A percentile compares a stretch with the other conserved stretches of the same genome.
Evolutionary conservation across 2,888 invertebrate species (phyloP).

Genomic region (Sycophila texana): DNA sequence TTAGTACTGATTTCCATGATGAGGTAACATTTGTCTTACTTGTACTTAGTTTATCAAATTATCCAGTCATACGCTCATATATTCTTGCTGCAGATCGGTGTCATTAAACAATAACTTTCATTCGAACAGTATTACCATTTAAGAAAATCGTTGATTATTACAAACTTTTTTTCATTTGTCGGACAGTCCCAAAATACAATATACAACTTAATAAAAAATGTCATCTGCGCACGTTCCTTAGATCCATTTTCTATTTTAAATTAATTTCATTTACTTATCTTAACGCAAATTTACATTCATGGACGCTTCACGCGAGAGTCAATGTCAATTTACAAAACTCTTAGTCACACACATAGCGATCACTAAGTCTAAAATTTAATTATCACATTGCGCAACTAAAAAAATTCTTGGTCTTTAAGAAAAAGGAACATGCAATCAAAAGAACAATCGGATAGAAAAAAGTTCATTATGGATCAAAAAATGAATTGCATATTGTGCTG

Average conservation of each 20-base stretch:
- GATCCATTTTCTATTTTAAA: slow-evolving; percentile 45
- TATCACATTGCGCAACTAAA: slow-evolving; percentile 55
- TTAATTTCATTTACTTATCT: slow-evolving; percentile 6
- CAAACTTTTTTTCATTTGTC: slow-evolving; percentile 67
- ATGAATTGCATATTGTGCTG: slow-evolving; percentile 55
- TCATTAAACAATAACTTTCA: slow-evolving; percentile 65
- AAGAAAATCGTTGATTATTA: slow-evolving; percentile 70
- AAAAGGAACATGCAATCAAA: slow-evolving; percentile 52
- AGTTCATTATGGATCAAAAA: slow-evolving; percentile 23
- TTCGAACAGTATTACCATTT: slow-evolving; percentile 68
- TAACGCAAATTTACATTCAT: slow-evolving; percentile 50
- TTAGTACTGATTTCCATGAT: slow-evolving; percentile 73
- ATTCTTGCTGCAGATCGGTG: slow-evolving; percentile 73
- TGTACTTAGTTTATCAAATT: slow-evolving; percentile 76
- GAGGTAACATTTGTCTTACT: slow-evolving; percentile 77
- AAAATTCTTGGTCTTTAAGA: slow-evolving; percentile 52
- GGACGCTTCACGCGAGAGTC: slow-evolving; percentile 47
- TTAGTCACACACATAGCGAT: slow-evolving; percentile 52
- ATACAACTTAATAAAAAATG: slow-evolving; percentile 48
- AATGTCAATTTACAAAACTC: slow-evolving; percentile 56
- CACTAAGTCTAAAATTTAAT: slow-evolving; percentile 54
- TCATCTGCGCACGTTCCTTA: slow-evolving; percentile 54
- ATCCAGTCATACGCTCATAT: slow-evolving; percentile 76
- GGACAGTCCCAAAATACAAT: slow-evolving; percentile 69
- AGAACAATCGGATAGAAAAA: slow-evolving; percentile 40